Conservation (phyloP, 2,113 vertebrate genomes). For the Microtus ochrogaster region DNA sequence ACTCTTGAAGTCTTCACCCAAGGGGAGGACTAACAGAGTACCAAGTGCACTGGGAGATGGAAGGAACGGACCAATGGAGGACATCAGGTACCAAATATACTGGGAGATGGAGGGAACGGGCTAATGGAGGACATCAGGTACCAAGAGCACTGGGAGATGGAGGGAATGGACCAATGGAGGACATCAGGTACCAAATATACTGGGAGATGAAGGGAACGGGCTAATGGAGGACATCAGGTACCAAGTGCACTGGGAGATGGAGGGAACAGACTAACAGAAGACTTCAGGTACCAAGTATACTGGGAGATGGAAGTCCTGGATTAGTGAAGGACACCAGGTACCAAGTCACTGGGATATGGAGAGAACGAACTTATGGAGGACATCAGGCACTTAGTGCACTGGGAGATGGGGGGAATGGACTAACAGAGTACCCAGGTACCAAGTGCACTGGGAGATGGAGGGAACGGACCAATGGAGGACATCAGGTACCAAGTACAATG, state of each 20-base stretch:
- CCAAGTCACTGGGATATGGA: neutral
- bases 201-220: neutral
- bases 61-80: neutral
- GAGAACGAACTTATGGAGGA: accelerated
- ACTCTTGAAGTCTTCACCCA: slow-evolving; percentile 1
- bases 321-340: neutral
- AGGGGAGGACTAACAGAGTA: neutral
- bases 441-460: too few species aligned
- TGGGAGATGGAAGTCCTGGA: neutral
- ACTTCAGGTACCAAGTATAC: neutral
- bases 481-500: neutral
- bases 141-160: neutral
- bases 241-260: neutral
- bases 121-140: neutral
- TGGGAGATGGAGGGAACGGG: neutral
- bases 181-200: neutral
- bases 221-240: neutral
- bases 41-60: neutral
- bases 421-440: too few species aligned
- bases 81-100: neutral
- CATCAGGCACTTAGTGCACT: too few species aligned
- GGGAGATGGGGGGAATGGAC: too few species aligned
- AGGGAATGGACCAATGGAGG: neutral
- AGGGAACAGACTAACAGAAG: neutral
- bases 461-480: too few species aligned